A percentile compares a stretch with the other conserved stretches of the same genome.
phyloP scores from a whole-genome alignment of 2,888 invertebrate genomes.

The Subacronicta megacephala region DNA sequence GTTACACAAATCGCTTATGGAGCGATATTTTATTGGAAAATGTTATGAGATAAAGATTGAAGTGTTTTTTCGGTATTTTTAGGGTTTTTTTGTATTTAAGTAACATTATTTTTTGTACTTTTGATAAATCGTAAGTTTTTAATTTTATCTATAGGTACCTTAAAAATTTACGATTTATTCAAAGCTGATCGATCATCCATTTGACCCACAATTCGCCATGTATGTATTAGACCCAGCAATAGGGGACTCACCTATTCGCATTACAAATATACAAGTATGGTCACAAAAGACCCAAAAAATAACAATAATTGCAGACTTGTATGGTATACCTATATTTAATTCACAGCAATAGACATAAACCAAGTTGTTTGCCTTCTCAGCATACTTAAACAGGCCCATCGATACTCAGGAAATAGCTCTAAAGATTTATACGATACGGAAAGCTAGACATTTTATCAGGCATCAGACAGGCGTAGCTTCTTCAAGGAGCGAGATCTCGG shows the following conservation, averaged over 20 bases:
- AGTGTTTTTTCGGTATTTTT: constrained; percentile 27
- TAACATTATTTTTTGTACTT: too few relatives aligned
- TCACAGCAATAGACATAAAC: not conserved
- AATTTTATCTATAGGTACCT: too few relatives aligned
- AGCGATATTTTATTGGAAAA: constrained; percentile 15
- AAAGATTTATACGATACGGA: constrained; percentile 18
- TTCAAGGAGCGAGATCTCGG: constrained; percentile 21
- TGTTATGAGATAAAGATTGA: constrained; percentile 13
- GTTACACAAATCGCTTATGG: constrained; percentile 26
- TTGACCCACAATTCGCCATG: too few relatives aligned
- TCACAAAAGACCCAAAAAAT: too few relatives aligned
- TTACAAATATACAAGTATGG: too few relatives aligned
- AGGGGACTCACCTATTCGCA: too few relatives aligned
- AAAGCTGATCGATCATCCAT: too few relatives aligned
- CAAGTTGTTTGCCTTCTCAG: constrained; percentile 15
- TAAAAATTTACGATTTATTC: too few relatives aligned
- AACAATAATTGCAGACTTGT: too few relatives aligned
- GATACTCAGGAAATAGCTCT: constrained; percentile 17
- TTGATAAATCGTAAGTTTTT: too few relatives aligned
- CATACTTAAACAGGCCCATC: constrained; percentile 9
- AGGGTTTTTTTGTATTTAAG: constrained; percentile 23
- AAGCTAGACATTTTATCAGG: constrained; percentile 35
- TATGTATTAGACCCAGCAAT: too few relatives aligned
- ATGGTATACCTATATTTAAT: too few relatives aligned
- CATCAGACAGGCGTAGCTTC: constrained; percentile 13